Base-by-base conservation (phyloP, 2,888 invertebrate species). In the Romanomermis culicivorax region DNA sequence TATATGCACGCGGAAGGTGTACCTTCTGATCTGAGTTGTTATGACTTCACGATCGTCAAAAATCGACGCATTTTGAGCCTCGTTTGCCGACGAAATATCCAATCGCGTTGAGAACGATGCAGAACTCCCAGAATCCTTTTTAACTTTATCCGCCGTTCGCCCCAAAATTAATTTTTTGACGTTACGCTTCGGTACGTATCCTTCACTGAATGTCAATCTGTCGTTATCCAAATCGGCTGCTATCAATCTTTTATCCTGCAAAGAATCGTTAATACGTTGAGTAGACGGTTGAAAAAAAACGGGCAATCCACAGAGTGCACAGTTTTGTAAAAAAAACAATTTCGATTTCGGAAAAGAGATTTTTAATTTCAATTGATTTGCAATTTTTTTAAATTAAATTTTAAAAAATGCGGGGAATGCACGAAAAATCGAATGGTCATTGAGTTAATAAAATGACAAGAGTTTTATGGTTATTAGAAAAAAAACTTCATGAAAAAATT, bases 181-280 rank as follows among this genome's bases (percentile, higher is more conserved):
- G 62, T 71, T 73, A 55, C 65, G 68, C 30, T 72, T 65, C 2
- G 74, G 73, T 52, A 70, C 65, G 76, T 74, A 72, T 4, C 71
- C 68, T 58, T 72, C 72, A 50, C 63, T 66, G 7, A 68, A 65
- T 58, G 68, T 64, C 49, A 67, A 68, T 48, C 83, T 82, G 11
- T 81, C 80, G 62, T 86, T 85, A 60, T 83, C 83, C 1, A 86
- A 71, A 0, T 86, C 87, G 36, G 11, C 17, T 17, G 17, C 11
- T 36, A 36, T 7, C 36, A 36, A 36, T 36, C 17, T 36, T 36
- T 36, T 36, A 17, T 36, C 36, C 36, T 36, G 36, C 7, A 36
- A 36, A 36, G 7, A 36, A 11, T 36, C 36, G 36, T n/a, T n/a
- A n/a, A n/a, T n/a, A n/a, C n/a, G 64, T 86, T 87, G 69, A 89